These are phyloP conservation scores for Sander vitreus DNA, from an alignment of 2,113 vertebrate genomes.

Conservation along the genomic window DNA sequence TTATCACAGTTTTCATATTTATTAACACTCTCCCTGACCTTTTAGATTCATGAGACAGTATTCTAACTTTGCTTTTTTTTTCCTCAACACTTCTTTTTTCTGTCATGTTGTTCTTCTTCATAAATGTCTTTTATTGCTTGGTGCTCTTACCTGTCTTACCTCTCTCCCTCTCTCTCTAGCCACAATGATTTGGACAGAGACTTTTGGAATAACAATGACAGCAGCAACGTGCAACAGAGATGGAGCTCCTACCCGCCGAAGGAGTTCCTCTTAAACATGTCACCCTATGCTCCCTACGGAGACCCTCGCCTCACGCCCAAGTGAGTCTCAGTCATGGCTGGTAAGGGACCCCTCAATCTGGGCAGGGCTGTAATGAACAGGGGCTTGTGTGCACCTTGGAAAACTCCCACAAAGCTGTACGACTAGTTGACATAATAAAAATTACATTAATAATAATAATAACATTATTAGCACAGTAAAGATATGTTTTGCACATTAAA, in stretches of 20 bases:
- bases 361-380: constrained; percentile 75
- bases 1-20: background rate
- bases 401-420: background rate
- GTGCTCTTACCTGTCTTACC: constrained; percentile 60
- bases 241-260: constrained; percentile 99
- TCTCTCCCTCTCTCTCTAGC: constrained; percentile 83
- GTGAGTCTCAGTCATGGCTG: constrained; percentile 92
- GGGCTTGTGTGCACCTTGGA: constrained; percentile 37
- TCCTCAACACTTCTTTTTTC: background rate
- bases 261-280: constrained; percentile 99
- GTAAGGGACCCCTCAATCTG: constrained; percentile 79
- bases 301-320: constrained; percentile 99
- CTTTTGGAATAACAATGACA: constrained; percentile 99
- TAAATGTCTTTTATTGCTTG: constrained; percentile 30
- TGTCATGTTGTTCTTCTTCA: constrained; percentile 11
- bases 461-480: background rate
- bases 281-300: constrained; percentile 98
- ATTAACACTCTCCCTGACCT: constrained; percentile 7
- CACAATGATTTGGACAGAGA: constrained; percentile 99
- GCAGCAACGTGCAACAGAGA: constrained; percentile 99
- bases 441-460: too few species aligned
- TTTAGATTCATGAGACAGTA: constrained; percentile 13
- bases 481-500: constrained; percentile 6
- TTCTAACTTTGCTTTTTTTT: constrained; percentile 13
- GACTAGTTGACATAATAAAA: constrained; percentile 2